Evolutionary conservation across 2,888 invertebrate genomes (phyloP), one percentile per base, ranked within the genome.

Genomic region (Agrotis ipsilon): DNA sequence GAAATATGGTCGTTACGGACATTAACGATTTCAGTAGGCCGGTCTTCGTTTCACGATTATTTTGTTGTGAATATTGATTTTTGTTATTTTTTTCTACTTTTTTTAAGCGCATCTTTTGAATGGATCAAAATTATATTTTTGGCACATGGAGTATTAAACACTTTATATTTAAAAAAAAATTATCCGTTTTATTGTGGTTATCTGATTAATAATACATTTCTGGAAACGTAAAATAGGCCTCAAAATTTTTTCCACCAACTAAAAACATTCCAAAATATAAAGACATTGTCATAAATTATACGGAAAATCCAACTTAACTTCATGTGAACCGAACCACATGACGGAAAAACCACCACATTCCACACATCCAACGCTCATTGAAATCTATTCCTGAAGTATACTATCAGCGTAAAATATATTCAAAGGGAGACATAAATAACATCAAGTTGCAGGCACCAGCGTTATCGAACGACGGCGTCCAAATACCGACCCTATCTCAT

Each of bases 401-500:
- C 59, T 68, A 63, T 60, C 68, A 55, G 43, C 24, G 46, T 79
- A 65, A 75, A 76, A 79, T 82, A 81, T 78, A 70, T 82, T 70
- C 69, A 73, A 82, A 80, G 73, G 57, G 49, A 58, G 57, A 66
- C 76, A 83, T 84, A 81, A 86, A 85, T 86, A 76, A 83, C 80
- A 63, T 58, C 24, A 75, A 78, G 72, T 72, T 78, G 73, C 72
- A 72, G 64, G 73, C 73, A 72, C 62, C 65, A 62, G 54, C 72
- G 65, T 74, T 82, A 82, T 80, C 78, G 72, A 77, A 79, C 54
- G 65, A 72, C 60, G 60, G 71, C 79, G 60, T 78, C 78, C 76
- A 72, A 85, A 84, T 81, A 79, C 69, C 81, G 72, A 70, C 82
- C 82, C 86, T 84, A 89, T 89, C 89, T 90, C 89, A 90, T 92